Base-by-base conservation (phyloP, 2,888 invertebrate species). In the Bembecia ichneumoniformis region DNA sequence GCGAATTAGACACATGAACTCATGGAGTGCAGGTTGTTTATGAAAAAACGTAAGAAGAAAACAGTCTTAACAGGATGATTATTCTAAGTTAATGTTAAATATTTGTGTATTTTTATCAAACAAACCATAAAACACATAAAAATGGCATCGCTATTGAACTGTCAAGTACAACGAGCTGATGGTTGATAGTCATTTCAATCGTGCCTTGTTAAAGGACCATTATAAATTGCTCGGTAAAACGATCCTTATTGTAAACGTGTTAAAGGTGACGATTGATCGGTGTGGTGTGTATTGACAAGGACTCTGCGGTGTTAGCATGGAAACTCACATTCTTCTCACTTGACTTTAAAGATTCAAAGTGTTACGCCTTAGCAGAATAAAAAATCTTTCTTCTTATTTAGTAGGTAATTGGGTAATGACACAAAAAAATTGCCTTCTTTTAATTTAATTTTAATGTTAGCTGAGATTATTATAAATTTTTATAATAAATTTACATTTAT, bases 81-180 rank as follows among this genome's bases (percentile, higher is more conserved):
- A 28, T 28, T 28, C 7, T 28, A 28, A 28, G 28, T 9, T 28
- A 28, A 28, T 28, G 28, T 5, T 40, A 40, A 40, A 40, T 14
- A 40, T 40, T 2, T 40, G 40, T 40, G 11, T 40, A 10, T 40
- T n/a, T 28, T 40, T 40, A 14, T 40, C 40, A 7, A 40, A 13
- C 14, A n/a, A 40, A 13, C n/a, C 40, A 14, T 40, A 40, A 0
- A 40, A 40, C 13, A 40, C n/a, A 40, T 13, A 13, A n/a, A n/a
- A 40, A 40, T 14, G 40, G 40, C 43, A 51, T 47, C 56, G 50
- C 68, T 64, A 78, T 79, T 77, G 76, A 79, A 74, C 78, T 77
- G 79, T 78, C 79, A 62, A 54, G 55, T 55, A 64, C 77, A 78
- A 78, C 78, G 74, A 79, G 73, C 58, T 54, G 79, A 78, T 78